Evolutionary conservation across 2,113 vertebrate species (phyloP).

Genomic region (Todiramphus chloris): DNA sequence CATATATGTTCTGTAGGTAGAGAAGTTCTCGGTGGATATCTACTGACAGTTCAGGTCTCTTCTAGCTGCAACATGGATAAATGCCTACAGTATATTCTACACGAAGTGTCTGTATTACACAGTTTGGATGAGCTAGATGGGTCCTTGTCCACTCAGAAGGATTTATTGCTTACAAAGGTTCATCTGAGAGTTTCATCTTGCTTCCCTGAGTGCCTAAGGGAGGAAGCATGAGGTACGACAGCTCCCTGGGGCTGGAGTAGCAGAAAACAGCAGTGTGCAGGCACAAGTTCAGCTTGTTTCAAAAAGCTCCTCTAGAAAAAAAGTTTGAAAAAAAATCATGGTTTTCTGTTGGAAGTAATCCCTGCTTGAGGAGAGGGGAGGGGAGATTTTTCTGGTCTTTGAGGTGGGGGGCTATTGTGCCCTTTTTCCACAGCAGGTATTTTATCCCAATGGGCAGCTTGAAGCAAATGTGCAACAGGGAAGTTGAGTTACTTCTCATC

Average conservation of each 20-base stretch:
- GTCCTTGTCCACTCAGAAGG: neutral
- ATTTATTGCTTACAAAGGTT: neutral
- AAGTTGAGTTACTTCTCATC: neutral
- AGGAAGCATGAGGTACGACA: neutral
- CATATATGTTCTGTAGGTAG: accelerated
- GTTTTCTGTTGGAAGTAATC: neutral
- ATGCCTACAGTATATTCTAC: neutral
- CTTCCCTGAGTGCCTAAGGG: neutral
- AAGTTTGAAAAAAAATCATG: neutral
- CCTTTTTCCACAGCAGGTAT: neutral
- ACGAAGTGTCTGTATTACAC: neutral
- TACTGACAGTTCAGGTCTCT: neutral
- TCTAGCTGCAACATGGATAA: neutral
- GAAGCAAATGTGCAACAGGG: neutral
- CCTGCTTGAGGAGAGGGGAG: neutral
- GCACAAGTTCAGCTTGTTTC: neutral
- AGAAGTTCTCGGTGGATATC: neutral
- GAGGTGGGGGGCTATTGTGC: neutral
- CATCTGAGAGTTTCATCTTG: neutral
- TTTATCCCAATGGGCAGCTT: neutral
- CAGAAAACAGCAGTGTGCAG: neutral
- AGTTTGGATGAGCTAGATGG: neutral
- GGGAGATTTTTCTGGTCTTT: neutral
- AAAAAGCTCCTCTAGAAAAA: neutral
- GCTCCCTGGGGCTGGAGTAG: neutral